Percentiles rank a stretch among this genome's conserved stretches.
phyloP scores from a whole-genome alignment of 2,113 vertebrate genomes.

The Lepidiolamprologus cunningtoni region DNA sequence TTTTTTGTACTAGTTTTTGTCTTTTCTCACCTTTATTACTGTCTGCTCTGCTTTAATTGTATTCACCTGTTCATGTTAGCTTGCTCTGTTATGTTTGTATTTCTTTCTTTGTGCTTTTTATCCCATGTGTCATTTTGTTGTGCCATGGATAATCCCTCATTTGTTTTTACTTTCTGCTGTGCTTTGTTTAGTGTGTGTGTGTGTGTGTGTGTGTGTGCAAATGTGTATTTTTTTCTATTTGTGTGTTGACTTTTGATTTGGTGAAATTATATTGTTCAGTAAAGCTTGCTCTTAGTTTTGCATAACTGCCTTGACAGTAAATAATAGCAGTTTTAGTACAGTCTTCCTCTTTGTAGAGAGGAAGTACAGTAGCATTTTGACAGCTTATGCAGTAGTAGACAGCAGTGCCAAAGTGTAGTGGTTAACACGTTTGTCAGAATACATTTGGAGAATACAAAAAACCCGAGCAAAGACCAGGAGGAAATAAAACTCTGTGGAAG shows the following conservation, averaged over 20 bases:
- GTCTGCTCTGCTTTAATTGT: too few species aligned
- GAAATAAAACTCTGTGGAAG: neutral
- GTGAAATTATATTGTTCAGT: neutral
- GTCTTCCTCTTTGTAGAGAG: neutral
- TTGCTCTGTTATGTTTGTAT: too few species aligned
- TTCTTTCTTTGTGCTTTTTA: too few species aligned
- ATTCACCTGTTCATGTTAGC: too few species aligned
- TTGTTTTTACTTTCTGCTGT: neutral
- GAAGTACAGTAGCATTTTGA: neutral
- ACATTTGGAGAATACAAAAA: neutral
- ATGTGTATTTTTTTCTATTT: neutral
- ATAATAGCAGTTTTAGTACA: neutral
- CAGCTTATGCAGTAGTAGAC: neutral
- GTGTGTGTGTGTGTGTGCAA: rapidly evolving
- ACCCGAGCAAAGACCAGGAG: neutral
- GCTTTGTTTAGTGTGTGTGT: neutral
- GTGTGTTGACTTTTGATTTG: neutral
- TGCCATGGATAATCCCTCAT: neutral
- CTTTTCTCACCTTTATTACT: too few species aligned
- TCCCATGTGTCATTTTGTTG: too few species aligned
- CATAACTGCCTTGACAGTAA: neutral
- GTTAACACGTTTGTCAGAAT: neutral
- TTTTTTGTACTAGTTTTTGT: too few species aligned
- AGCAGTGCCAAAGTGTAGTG: neutral
- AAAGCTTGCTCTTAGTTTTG: neutral